A percentile compares a stretch with the other conserved stretches of the same genome.
phyloP scores from a whole-genome alignment of 2,797 vertebrate species.

The Odontamblyopus lacepedii region DNA sequence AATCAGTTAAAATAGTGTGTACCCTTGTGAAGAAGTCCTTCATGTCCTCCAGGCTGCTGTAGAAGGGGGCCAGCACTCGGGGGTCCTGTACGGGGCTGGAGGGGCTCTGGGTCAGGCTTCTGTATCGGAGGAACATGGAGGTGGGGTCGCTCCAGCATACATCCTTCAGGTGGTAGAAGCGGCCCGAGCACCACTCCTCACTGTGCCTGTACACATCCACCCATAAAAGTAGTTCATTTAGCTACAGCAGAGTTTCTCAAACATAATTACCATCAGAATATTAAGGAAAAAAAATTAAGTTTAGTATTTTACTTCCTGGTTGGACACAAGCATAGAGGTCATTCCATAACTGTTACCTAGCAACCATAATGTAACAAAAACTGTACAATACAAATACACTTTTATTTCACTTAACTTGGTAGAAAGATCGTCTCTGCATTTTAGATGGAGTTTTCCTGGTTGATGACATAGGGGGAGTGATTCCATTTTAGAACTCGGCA shows the following conservation, averaged over 20 bases:
- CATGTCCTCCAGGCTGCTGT: slow-evolving; percentile 59
- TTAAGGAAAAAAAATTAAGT: no score
- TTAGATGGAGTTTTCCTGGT: no score
- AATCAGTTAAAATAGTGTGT: slow-evolving; percentile 5
- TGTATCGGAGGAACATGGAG: slow-evolving; percentile 76
- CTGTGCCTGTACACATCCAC: slow-evolving; percentile 32
- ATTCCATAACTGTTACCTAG: no score
- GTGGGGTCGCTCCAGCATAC: slow-evolving; percentile 82
- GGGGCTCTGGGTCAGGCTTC: slow-evolving; percentile 26
- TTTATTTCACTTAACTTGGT: no score
- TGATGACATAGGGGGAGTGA: no score
- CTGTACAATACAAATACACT: no score
- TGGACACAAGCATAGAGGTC: no score
- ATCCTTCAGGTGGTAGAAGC: slow-evolving; percentile 80
- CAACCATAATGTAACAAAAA: no score
- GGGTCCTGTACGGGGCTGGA: slow-evolving; percentile 69
- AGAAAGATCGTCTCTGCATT: no score
- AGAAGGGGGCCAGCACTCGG: slow-evolving; percentile 73
- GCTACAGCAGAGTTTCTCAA: not conserved
- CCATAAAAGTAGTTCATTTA: not conserved
- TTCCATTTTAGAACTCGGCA: no score
- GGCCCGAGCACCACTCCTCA: slow-evolving; percentile 63
- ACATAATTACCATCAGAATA: no score
- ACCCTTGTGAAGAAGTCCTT: slow-evolving; percentile 72
- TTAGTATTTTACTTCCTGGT: no score